These are phyloP conservation scores for Drosophila burlai DNA, from an alignment of 1,140 invertebrate species.

Conservation along the genomic window DNA sequence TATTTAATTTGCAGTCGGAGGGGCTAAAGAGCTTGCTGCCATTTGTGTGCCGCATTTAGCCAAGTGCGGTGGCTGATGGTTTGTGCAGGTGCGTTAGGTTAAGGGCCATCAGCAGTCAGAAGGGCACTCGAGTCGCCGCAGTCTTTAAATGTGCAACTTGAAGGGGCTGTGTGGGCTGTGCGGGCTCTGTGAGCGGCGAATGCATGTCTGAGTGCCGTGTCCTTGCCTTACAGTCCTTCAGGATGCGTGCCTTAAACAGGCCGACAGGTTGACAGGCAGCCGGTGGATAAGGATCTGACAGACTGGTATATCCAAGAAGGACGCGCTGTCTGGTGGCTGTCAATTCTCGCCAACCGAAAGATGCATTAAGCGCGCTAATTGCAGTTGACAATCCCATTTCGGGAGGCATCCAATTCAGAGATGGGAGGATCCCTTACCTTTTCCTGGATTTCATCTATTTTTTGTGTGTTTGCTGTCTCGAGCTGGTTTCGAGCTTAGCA, in stretches of 20 bases:
- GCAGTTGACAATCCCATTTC: slow-evolving; percentile 69
- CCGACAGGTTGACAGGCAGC: slow-evolving; percentile 47
- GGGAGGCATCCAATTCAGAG: slow-evolving; percentile 7
- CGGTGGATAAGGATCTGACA: slow-evolving; percentile 19
- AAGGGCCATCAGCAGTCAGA: slow-evolving; percentile 57
- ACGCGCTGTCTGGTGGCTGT: slow-evolving; percentile 19
- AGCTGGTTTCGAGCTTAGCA: slow-evolving; percentile 14
- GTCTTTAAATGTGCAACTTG: slow-evolving; percentile 68
- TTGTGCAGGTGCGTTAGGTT: slow-evolving; percentile 37
- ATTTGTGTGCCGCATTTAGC: slow-evolving; percentile 28
- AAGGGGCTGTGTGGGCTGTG: slow-evolving; percentile 15
- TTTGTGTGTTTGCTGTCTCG: neutral
- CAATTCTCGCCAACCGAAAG: slow-evolving; percentile 48
- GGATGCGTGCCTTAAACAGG: slow-evolving; percentile 21
- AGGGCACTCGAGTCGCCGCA: slow-evolving; percentile 61
- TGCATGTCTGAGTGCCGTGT: slow-evolving; percentile 60
- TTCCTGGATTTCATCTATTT: slow-evolving; percentile 5
- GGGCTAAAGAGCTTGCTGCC: slow-evolving; percentile 35
- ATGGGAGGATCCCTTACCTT: neutral
- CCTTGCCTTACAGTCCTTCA: slow-evolving; percentile 51
- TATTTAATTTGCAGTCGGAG: slow-evolving; percentile 53
- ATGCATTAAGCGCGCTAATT: slow-evolving; percentile 70
- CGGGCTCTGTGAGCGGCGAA: slow-evolving; percentile 36
- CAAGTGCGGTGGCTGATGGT: slow-evolving; percentile 15
- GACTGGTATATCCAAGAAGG: slow-evolving; percentile 19